Conservation (phyloP, 2,888 invertebrate genomes). For the Cataglyphis livida region DNA sequence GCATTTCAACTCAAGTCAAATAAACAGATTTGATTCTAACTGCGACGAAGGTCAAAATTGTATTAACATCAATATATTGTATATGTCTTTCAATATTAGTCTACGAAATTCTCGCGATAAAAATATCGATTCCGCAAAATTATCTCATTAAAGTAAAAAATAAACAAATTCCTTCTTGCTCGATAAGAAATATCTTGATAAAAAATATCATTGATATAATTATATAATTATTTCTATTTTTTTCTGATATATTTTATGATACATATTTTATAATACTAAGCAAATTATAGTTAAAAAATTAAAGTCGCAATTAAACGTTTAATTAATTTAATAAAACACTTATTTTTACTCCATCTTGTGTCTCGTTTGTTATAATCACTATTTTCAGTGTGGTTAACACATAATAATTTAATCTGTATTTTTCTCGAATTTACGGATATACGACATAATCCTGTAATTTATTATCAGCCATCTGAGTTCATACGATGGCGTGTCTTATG, state of each 20-base stretch:
- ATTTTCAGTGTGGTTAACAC: neutral
- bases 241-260: neutral
- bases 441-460: conserved; percentile 28
- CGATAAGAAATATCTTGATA: neutral
- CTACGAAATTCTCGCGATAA: neutral
- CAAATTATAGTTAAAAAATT: neutral
- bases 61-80: conserved; percentile 15
- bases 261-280: neutral
- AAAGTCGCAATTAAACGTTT: neutral
- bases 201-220: neutral
- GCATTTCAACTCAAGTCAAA: conserved; percentile 37
- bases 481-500: conserved; percentile 51
- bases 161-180: neutral
- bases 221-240: neutral
- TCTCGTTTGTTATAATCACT: neutral
- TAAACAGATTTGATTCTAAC: conserved; percentile 31
- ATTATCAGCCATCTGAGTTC: conserved; percentile 61
- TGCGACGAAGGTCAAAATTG: conserved; percentile 1
- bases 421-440: conserved; percentile 23
- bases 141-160: neutral
- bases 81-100: neutral
- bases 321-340: neutral
- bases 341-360: conserved; percentile 10
- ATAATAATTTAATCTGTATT: conserved; percentile 2
- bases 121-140: conserved; percentile 31